Evolutionary conservation across 1,140 invertebrate genomes (phyloP).

Genomic region (Drosophila yakuba): DNA sequence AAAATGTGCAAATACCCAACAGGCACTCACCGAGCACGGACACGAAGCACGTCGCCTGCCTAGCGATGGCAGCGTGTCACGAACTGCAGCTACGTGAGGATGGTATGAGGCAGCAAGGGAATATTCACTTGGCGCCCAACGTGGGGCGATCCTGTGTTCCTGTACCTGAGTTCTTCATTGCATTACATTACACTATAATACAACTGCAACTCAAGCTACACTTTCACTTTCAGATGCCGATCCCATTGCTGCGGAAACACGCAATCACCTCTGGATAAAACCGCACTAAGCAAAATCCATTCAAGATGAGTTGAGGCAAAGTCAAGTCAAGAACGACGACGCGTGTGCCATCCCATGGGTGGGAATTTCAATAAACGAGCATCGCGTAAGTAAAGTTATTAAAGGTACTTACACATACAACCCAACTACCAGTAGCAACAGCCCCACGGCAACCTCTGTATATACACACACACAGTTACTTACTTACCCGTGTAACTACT

Average conservation of each 20-base stretch:
- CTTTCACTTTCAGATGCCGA: neutral
- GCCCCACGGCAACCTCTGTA: neutral
- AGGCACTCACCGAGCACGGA: constrained; percentile 59
- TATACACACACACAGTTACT: constrained; percentile 16
- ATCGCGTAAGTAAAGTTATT: constrained; percentile 81
- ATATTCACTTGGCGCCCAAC: neutral
- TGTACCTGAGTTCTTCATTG: too few species aligned
- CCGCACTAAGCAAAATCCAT: constrained; percentile 36
- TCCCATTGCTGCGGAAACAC: neutral
- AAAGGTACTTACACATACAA: constrained; percentile 63
- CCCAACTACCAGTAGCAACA: constrained; percentile 13
- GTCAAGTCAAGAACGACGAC: constrained; percentile 36
- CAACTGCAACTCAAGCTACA: too few species aligned
- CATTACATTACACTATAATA: too few species aligned
- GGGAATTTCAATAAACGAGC: constrained; percentile 61
- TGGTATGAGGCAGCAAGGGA: neutral
- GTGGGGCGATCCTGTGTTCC: neutral
- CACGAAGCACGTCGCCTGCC: constrained; percentile 6
- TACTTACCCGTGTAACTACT: constrained; percentile 37
- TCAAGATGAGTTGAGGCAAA: constrained; percentile 34
- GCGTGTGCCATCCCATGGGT: constrained; percentile 29
- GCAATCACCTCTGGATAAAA: constrained; percentile 10
- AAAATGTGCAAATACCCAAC: constrained; percentile 81
- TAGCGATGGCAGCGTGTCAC: constrained; percentile 22
- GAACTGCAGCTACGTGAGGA: neutral